Percentiles rank a stretch among this genome's conserved stretches.
Evolutionary conservation across 1,140 invertebrate species (phyloP).

Genomic region (Aradophagus sp.): DNA sequence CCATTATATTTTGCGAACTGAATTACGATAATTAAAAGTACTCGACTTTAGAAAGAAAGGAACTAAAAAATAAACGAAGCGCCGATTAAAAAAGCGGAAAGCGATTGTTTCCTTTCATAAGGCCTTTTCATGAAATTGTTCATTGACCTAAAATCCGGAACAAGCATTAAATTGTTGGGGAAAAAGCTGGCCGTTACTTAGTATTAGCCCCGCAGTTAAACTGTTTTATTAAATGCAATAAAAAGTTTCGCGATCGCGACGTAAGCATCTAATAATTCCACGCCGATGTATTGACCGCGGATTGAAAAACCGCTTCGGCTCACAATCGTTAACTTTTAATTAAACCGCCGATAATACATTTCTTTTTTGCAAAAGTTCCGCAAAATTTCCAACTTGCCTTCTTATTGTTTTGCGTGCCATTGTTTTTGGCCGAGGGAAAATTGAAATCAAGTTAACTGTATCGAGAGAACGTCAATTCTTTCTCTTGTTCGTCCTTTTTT

Average conservation of each 20-base stretch:
- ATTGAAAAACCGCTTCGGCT: too few species aligned
- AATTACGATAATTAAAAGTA: too few species aligned
- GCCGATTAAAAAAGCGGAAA: constrained; percentile 9
- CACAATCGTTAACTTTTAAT: constrained; percentile 34
- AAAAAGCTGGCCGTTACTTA: constrained; percentile 12
- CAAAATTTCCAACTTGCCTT: too few species aligned
- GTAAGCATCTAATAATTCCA: constrained; percentile 44
- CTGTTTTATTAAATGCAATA: constrained; percentile 45
- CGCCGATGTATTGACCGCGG: too few species aligned
- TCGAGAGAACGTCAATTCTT: too few species aligned
- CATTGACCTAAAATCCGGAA: constrained; percentile 42
- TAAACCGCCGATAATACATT: constrained; percentile 1
- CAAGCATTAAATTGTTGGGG: constrained; percentile 30
- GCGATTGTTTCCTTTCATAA: constrained; percentile 2
- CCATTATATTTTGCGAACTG: too few species aligned
- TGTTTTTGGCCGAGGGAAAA: too few species aligned
- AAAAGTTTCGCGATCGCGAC: constrained; percentile 34
- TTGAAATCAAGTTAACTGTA: too few species aligned
- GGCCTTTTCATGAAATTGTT: constrained; percentile 29
- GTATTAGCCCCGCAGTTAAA: constrained; percentile 36
- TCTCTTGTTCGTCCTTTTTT: not conserved
- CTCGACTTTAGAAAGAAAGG: too few species aligned
- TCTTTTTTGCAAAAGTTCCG: too few species aligned
- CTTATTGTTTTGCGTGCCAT: too few species aligned
- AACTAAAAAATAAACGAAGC: too few species aligned